These are phyloP conservation scores for Spodoptera litura DNA, from an alignment of 1,140 invertebrate species.

Conservation along the genomic window DNA sequence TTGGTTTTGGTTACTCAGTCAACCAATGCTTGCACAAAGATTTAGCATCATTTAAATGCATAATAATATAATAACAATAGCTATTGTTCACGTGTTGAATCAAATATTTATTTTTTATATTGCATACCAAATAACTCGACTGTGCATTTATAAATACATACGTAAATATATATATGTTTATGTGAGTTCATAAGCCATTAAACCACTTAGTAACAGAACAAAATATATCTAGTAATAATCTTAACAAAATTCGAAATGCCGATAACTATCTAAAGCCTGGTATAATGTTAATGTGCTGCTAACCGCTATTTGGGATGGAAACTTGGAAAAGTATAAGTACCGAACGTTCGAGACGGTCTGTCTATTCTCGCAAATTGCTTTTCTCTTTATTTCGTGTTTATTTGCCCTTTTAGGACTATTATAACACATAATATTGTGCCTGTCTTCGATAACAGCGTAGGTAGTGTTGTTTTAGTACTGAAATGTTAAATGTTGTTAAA, in stretches of 20 bases:
- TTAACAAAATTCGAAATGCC: background rate
- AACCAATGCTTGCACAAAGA: too few species aligned
- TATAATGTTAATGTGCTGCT: conserved; percentile 41
- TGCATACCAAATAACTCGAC: background rate
- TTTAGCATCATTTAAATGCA: too few species aligned
- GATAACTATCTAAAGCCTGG: conserved; percentile 28
- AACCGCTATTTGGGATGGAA: conserved; percentile 36
- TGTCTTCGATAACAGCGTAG: too few species aligned
- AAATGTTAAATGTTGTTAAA: too few species aligned
- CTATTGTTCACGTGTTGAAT: too few species aligned
- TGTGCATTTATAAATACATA: too few species aligned
- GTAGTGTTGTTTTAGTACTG: too few species aligned
- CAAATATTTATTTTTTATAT: too few species aligned
- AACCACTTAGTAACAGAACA: background rate
- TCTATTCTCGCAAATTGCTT: conserved; percentile 39
- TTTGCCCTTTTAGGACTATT: conserved; percentile 24
- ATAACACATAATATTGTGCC: background rate
- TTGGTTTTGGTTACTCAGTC: too few species aligned
- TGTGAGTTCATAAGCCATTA: too few species aligned
- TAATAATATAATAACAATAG: too few species aligned
- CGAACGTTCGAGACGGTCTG: conserved; percentile 26
- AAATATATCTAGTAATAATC: background rate
- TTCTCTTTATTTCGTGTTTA: conserved; percentile 19
- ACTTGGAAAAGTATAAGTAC: conserved; percentile 24
- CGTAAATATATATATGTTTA: too few species aligned